Base-by-base conservation (phyloP, 2,797 vertebrate species). In the Ptychobarbus kaznakovi region DNA sequence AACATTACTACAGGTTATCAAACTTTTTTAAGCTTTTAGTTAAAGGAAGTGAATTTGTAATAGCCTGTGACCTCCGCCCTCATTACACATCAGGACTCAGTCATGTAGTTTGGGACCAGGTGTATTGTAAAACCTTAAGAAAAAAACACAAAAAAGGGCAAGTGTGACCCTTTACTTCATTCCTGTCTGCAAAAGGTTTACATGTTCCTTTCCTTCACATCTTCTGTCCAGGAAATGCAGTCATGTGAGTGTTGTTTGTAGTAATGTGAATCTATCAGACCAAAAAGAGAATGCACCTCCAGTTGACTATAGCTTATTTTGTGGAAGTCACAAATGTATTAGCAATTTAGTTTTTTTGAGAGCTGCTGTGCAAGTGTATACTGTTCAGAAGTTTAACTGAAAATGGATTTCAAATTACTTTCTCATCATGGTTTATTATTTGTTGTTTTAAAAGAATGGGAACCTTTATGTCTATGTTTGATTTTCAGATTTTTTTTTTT, bases 41-140 rank as follows among this genome's bases (percentile, higher is more conserved):
- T 22, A 12, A 74, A 44, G 46, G 10, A 58, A 74, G 18, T 63
- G 18, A 40, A 74, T 74, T 51, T 75, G 8, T 51, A 49, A 83
- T 75, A 46, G 46, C 61, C 13, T 5, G n/a, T 82, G 32, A 77
- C 73, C 22, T 51, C 81, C 28, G 18, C 42, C 40, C 76, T 68
- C 16, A 28, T 83, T 42, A 81, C 20, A 85, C 66, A 15, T 74
- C 44, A 4, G 51, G 35, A 15, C 74, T 35, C 72, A 72, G 73
- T 2, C 32, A 58, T 87, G 81, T 79, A 83, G 65, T 86, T 88
- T 84, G 92, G 91, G 91, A 94, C 93, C 92, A 93, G 90, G 78
- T 84, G 75, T 90, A 86, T 86, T 91, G 90, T 20, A 75, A 75
- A 40, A 38, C 4, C 8, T 18, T 32, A 32, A 4, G 28, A 72